Conservation (phyloP, 35 echinoderm and acorn worm genomes). For the Apostichopus parvimensis region DNA sequence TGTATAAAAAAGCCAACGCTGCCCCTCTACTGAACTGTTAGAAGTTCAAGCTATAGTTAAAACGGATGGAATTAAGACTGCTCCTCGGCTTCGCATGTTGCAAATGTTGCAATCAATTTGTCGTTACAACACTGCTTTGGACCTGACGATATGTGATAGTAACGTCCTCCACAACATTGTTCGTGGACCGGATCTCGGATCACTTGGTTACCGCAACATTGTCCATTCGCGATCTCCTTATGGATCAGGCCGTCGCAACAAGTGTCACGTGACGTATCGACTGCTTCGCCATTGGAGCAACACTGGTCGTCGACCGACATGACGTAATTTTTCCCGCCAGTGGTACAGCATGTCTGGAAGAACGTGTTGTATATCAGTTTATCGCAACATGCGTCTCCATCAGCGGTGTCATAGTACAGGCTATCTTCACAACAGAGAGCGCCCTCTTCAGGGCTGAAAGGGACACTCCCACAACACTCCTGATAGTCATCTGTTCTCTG, state of each 20-base stretch:
- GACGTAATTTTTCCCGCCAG: conserved; percentile 23
- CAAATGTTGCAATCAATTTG: not conserved
- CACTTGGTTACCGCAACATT: conserved; percentile 14
- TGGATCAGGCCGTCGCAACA: conserved; percentile 69
- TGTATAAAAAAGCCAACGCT: too few species aligned
- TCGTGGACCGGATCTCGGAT: not conserved
- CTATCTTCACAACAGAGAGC: conserved; percentile 24
- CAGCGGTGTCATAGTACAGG: not conserved
- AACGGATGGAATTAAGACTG: not conserved
- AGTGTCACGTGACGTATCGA: conserved; percentile 35
- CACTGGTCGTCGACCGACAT: conserved; percentile 19
- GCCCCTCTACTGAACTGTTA: too few species aligned
- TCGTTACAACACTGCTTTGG: not conserved
- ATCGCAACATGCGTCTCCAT: not conserved
- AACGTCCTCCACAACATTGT: not conserved
- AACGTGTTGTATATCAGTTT: not conserved
- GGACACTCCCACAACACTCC: conserved; percentile 9
- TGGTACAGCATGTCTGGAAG: conserved; percentile 24
- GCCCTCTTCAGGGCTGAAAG: conserved; percentile 1
- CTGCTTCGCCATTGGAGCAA: not conserved
- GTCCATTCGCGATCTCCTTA: conserved; percentile 23
- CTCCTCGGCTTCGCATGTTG: not conserved
- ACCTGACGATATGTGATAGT: not conserved
- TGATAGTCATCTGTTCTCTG: not conserved
- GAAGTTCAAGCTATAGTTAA: too few species aligned